These are phyloP conservation scores for Percopsis transmontana DNA, from an alignment of 2,113 vertebrate species.

Conservation along the genomic window DNA sequence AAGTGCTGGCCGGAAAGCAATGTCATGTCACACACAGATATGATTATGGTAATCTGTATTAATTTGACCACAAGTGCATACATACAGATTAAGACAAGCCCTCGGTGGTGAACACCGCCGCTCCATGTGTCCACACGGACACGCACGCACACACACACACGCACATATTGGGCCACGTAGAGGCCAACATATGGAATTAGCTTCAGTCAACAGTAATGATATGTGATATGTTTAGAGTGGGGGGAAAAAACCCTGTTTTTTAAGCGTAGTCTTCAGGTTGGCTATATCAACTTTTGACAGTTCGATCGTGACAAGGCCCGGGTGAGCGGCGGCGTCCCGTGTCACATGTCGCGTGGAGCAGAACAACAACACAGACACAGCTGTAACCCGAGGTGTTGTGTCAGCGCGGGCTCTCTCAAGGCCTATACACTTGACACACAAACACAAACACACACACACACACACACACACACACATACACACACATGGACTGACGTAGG, in stretches of 20 bases:
- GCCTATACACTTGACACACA: neutral
- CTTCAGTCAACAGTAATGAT: conserved; percentile 31
- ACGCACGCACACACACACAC: conserved; percentile 7
- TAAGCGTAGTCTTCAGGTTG: conserved; percentile 41
- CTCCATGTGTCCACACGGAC: neutral
- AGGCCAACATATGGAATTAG: conserved; percentile 18
- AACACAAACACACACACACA: conserved; percentile 19
- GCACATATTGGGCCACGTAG: conserved; percentile 8
- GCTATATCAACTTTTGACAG: conserved; percentile 36
- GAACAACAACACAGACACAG: conserved; percentile 38
- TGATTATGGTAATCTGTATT: conserved; percentile 57
- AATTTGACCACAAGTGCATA: conserved; percentile 53
- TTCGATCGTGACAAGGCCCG: conserved; percentile 35
- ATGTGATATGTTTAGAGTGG: conserved; percentile 3
- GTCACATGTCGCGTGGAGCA: conserved; percentile 22
- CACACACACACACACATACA: conserved; percentile 23
- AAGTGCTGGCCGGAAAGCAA: conserved; percentile 32
- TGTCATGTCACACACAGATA: conserved; percentile 55
- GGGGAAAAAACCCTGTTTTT: too few relatives aligned
- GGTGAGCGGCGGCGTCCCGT: conserved; percentile 38
- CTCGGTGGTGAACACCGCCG: conserved; percentile 16
- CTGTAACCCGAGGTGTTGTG: conserved; percentile 55
- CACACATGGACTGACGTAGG: neutral
- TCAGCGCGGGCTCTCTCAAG: neutral
- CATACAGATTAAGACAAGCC: conserved; percentile 38